Conservation (phyloP, 2,888 invertebrate species). For the Xestia ashworthii region DNA sequence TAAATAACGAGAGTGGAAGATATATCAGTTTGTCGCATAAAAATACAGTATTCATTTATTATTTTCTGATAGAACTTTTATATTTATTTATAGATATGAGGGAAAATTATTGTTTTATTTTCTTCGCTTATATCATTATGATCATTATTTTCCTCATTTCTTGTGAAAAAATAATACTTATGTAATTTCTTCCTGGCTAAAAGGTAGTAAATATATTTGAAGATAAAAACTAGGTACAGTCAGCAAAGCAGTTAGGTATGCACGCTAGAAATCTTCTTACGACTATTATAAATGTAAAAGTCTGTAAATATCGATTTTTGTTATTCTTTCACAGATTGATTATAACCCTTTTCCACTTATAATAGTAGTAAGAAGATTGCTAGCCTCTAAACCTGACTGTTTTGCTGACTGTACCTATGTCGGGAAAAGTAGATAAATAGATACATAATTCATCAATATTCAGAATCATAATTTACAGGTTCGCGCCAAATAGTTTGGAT, state of each 20-base stretch:
- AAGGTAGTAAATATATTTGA: neutral
- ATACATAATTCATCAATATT: too few relatives aligned
- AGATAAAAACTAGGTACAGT: neutral
- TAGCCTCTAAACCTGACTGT: too few relatives aligned
- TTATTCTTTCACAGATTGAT: too few relatives aligned
- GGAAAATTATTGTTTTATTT: conserved; percentile 13
- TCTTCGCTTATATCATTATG: neutral
- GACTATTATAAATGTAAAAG: too few relatives aligned
- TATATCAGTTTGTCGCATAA: conserved; percentile 63
- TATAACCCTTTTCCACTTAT: too few relatives aligned
- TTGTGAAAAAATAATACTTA: neutral
- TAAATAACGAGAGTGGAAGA: conserved; percentile 72
- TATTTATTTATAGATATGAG: conserved; percentile 18
- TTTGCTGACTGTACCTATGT: too few relatives aligned
- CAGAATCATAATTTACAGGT: neutral
- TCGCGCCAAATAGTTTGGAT: neutral
- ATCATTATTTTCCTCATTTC: neutral
- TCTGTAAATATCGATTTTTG: too few relatives aligned
- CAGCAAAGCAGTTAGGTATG: too few relatives aligned
- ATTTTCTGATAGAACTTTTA: conserved; percentile 43
- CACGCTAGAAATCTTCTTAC: too few relatives aligned
- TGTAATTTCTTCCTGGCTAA: neutral
- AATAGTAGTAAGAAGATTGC: too few relatives aligned
- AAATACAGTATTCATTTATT: conserved; percentile 65
- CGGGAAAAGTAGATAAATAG: neutral